Evolutionary conservation across 2,888 invertebrate species (phyloP).

Genomic region (Bhutanitis thaidina): DNA sequence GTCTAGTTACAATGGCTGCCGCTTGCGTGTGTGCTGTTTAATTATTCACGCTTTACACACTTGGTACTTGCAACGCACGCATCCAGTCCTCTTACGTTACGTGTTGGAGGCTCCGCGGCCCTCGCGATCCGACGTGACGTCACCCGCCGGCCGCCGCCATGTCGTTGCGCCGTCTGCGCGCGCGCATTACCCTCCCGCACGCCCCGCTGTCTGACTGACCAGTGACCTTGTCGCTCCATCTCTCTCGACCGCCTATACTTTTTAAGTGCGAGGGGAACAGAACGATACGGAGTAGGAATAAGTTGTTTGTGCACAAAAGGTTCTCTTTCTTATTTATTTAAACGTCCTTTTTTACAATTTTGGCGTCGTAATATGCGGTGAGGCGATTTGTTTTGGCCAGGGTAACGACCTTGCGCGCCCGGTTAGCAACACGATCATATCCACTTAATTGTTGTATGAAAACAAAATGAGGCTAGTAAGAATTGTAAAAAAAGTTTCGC

Average conservation of each 20-base stretch:
- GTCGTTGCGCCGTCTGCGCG: conserved; percentile 69
- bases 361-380: conserved; percentile 56
- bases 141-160: conserved; percentile 52
- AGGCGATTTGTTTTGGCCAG: conserved; percentile 54
- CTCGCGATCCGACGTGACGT: conserved; percentile 51
- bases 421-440: conserved; percentile 45
- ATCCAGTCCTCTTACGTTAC: conserved; percentile 68
- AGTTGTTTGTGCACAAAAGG: conserved; percentile 70
- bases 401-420: conserved; percentile 65
- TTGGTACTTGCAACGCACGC: conserved; percentile 51
- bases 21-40: conserved; percentile 39
- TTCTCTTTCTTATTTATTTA: conserved; percentile 68
- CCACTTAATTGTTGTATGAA: conserved; percentile 34
- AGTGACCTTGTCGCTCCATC: conserved; percentile 72
- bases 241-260: conserved; percentile 43
- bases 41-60: conserved; percentile 43
- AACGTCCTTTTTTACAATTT: conserved; percentile 43
- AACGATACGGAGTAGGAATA: conserved; percentile 48
- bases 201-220: conserved; percentile 70
- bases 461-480: conserved; percentile 21
- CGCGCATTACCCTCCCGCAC: conserved; percentile 49
- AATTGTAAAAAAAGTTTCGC: not conserved
- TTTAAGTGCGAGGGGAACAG: conserved; percentile 33
- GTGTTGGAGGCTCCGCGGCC: conserved; percentile 54
- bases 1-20: conserved; percentile 29